Evolutionary conservation across 2,888 invertebrate species (phyloP), one percentile per base, ranked within the genome.

Genomic region (Drosophila robusta): DNA sequence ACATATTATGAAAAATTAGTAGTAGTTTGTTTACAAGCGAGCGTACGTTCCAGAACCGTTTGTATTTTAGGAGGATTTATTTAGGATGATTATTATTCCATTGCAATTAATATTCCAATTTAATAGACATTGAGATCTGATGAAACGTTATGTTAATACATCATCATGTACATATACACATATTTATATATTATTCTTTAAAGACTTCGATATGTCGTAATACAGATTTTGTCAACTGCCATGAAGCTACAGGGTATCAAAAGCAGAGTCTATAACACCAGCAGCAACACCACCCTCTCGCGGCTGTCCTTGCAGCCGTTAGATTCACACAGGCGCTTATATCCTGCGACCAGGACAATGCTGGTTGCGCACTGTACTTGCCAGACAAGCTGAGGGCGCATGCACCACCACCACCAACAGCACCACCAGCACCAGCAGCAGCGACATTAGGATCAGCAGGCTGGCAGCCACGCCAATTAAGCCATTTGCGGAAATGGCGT

Each of bases 281-380:
- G 49, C 50, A 55, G 12, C 64, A 61, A 24, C 72, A 75, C 87
- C 83, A 83, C 85, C 87, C 84, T 80, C 84, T 64, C 61, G 47
- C 52, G 32, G 47, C 42, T 46, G 42, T 64, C 67, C 55, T 50
- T 41, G 68, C 79, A 81, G 83, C 83, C 83, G 83, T 84, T 84
- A 77, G 78, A 84, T 84, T 87, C 75, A 50, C 75, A 75, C 84
- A 74, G 58, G 54, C 56, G 69, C 77, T 44, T 42, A 18, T 81
- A 70, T 85, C 80, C 83, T 80, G 67, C 60, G 46, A 12, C n/a
- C 72, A 75, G 65, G 66, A 61, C 62, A 66, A 78, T 78, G 78
- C 78, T 75, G 78, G 78, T 62, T 70, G 85, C 75, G 85, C 87
- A 87, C 84, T 87, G 87, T 84, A 87, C 87, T 76, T 42, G 65